These are phyloP conservation scores for Tubulanus polymorphus DNA, from an alignment of 2,888 invertebrate species.

Conservation along the genomic window DNA sequence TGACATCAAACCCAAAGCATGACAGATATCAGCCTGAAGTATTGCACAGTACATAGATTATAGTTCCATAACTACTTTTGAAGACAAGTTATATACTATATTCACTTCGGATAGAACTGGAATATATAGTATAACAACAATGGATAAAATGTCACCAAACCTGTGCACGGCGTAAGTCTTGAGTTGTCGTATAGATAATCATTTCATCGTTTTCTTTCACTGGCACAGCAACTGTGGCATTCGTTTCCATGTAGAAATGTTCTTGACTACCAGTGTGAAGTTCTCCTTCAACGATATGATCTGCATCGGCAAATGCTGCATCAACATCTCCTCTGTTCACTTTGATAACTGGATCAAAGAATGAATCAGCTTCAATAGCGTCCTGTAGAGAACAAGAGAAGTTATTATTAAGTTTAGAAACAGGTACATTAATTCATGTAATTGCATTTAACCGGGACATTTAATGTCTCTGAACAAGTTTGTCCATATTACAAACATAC, in stretches of 20 bases:
- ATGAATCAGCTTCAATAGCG: conserved; percentile 15
- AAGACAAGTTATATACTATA: no score
- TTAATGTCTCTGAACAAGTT: no score
- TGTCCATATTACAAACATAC: conserved; percentile 22
- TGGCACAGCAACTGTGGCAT: conserved; percentile 56
- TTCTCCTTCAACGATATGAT: conserved; percentile 74
- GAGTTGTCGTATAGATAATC: conserved; percentile 78
- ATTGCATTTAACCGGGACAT: no score
- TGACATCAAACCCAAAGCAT: conserved; percentile 67
- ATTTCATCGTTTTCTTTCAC: conserved; percentile 75
- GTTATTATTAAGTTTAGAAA: no score
- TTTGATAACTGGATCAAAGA: neutral
- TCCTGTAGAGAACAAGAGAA: no score
- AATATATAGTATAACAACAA: no score
- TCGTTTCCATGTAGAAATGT: conserved; percentile 92
- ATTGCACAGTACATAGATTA: no score
- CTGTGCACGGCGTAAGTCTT: conserved; percentile 54
- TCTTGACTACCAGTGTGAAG: conserved; percentile 85
- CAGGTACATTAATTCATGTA: no score
- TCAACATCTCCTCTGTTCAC: conserved; percentile 61
- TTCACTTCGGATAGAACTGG: no score
- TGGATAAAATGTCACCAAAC: no score
- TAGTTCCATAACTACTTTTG: no score
- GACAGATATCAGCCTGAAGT: conserved; percentile 65
- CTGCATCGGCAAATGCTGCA: conserved; percentile 64